Percentiles rank a stretch among this genome's conserved stretches.
Evolutionary conservation across 2,113 vertebrate species (phyloP).

Genomic region (Aleadryas rufinucha): DNA sequence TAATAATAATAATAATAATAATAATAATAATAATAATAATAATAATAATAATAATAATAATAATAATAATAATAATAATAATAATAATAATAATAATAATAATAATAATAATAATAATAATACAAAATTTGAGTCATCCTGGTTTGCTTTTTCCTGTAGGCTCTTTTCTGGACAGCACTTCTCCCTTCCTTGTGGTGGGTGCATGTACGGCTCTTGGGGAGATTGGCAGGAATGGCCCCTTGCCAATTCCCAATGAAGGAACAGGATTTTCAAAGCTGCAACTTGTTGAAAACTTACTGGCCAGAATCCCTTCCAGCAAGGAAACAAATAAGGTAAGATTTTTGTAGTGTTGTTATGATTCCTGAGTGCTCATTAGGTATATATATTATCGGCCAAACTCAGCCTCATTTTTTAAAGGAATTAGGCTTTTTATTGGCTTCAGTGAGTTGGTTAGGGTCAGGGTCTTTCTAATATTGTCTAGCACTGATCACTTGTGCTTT

Average conservation of each 20-base stretch:
- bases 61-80: neutral
- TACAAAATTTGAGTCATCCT: neutral
- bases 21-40: neutral
- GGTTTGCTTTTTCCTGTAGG: slow-evolving; percentile 69
- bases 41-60: neutral
- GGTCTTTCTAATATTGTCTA: neutral
- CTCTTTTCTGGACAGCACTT: slow-evolving; percentile 87
- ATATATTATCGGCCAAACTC: neutral
- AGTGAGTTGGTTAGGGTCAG: neutral
- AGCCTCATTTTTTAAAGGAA: neutral
- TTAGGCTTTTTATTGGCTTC: neutral
- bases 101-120: neutral
- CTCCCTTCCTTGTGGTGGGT: slow-evolving; percentile 83
- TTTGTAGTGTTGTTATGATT: neutral
- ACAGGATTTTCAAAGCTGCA: slow-evolving; percentile 88
- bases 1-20: neutral
- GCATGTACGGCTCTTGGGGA: slow-evolving; percentile 92
- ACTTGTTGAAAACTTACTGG: slow-evolving; percentile 87
- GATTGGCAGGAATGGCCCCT: slow-evolving; percentile 87
- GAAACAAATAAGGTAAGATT: slow-evolving; percentile 88
- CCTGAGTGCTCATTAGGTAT: neutral
- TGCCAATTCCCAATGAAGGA: slow-evolving; percentile 86
- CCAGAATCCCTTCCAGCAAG: slow-evolving; percentile 91
- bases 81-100: neutral
- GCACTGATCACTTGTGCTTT: neutral